Percentiles rank a stretch among this genome's conserved stretches.
Conservation (phyloP, 2,888 invertebrate species). For the Lycophotia porphyrea region DNA sequence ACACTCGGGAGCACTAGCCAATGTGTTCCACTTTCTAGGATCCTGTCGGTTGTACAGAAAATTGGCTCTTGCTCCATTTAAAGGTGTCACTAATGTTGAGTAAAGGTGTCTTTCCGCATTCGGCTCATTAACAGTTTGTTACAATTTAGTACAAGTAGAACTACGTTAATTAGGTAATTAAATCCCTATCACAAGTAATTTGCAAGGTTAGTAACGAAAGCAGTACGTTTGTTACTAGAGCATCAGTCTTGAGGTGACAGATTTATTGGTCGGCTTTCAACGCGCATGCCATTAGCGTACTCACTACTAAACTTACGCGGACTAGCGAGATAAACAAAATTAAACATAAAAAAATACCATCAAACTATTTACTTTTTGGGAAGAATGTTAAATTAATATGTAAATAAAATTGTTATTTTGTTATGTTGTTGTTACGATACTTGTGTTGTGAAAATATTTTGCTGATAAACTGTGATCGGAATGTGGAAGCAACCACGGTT, state of each 20-base stretch:
- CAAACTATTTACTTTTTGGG: slow-evolving; percentile 45
- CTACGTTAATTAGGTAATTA: slow-evolving; percentile 54
- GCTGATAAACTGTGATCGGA: slow-evolving; percentile 82
- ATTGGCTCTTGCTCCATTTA: slow-evolving; percentile 34
- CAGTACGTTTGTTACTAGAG: slow-evolving; percentile 53
- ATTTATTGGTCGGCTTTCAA: slow-evolving; percentile 76
- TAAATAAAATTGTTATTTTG: slow-evolving; percentile 61
- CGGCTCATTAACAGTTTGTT: slow-evolving; percentile 36
- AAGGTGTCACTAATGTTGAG: slow-evolving; percentile 33
- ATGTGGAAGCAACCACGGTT: slow-evolving; percentile 83
- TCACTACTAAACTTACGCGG: slow-evolving; percentile 48
- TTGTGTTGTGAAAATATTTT: slow-evolving; percentile 81
- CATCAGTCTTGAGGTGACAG: slow-evolving; percentile 71
- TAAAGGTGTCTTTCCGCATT: slow-evolving; percentile 43
- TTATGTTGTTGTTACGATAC: slow-evolving; percentile 76
- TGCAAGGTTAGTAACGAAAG: slow-evolving; percentile 59
- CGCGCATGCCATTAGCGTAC: slow-evolving; percentile 67
- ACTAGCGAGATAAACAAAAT: slow-evolving; percentile 58
- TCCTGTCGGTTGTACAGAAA: slow-evolving; percentile 22
- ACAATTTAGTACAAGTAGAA: slow-evolving; percentile 40
- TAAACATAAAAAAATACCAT: slow-evolving; percentile 27
- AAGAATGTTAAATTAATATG: slow-evolving; percentile 57
- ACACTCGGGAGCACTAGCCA: slow-evolving; percentile 3
- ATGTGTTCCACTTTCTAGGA: slow-evolving; percentile 28
- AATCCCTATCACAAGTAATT: slow-evolving; percentile 63